Percentiles rank a stretch among this genome's conserved stretches.
Evolutionary conservation across 1,140 invertebrate genomes (phyloP).

Genomic region (Danaus melanippus): DNA sequence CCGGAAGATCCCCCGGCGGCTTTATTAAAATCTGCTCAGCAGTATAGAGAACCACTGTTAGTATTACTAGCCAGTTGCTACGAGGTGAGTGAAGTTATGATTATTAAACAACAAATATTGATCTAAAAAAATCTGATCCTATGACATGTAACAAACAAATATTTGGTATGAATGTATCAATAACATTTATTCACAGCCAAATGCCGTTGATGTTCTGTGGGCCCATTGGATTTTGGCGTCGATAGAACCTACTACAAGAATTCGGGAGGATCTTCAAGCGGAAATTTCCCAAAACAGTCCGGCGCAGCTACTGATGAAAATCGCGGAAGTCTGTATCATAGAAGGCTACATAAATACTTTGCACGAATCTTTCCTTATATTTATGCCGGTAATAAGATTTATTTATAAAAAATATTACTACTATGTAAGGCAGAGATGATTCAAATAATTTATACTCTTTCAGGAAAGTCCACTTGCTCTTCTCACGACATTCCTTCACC

Average conservation of each 20-base stretch:
- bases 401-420: neutral
- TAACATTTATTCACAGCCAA: constrained; percentile 68
- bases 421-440: constrained; percentile 11
- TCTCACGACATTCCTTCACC: constrained; percentile 66
- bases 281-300: constrained; percentile 41
- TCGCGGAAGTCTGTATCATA: constrained; percentile 70
- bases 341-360: constrained; percentile 72
- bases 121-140: no score
- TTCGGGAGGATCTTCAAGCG: constrained; percentile 38
- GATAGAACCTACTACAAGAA: constrained; percentile 47
- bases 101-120: no score
- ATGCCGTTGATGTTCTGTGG: constrained; percentile 75
- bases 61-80: constrained; percentile 78
- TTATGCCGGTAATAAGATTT: constrained; percentile 74
- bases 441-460: constrained; percentile 20
- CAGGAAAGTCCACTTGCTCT: constrained; percentile 75
- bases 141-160: no score
- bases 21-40: constrained; percentile 72
- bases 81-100: constrained; percentile 64
- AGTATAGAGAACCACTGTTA: constrained; percentile 73
- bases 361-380: constrained; percentile 74
- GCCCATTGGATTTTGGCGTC: constrained; percentile 75
- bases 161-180: no score
- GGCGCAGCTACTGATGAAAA: constrained; percentile 54
- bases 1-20: constrained; percentile 78